Base-by-base conservation (phyloP, 2,113 vertebrate genomes). In the Columbina picui region DNA sequence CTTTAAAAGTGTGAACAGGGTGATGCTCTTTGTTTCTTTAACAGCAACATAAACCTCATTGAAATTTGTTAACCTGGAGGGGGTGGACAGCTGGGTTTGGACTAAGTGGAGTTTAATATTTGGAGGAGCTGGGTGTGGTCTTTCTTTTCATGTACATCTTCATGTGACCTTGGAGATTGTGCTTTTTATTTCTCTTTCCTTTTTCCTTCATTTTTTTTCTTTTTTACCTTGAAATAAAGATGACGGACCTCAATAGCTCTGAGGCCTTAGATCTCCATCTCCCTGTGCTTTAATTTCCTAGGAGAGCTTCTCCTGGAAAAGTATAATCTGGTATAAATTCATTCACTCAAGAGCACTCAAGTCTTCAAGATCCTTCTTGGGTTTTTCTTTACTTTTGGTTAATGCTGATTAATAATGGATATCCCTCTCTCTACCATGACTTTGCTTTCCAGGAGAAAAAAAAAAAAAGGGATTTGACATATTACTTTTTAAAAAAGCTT, bases 391-490 rank as follows among this genome's bases (percentile, higher is more conserved):
- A 39, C 21, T 87, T 89, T 50, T 1, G 1, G 68, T 94, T 93
- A 94, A 86, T 92, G 14, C 55, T 91, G 64, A 90, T 94, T 91
- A 94, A 90, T 87, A 96, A 93, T 91, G 96, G 71, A 57, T 43
- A 17, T 57, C n/a, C 76, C 9, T 63, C 50, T 43, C 23, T 90
- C 70, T 73, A 70, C 82, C 70, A 59, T 59, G 75, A 74, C n/a
- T 95, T 96, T 38, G 47, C 50, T 84, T 95, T 95, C 34, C 69
- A 78, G 59, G 47, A 84, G 39, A 56, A 75, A 74, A 88, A 90
- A 84, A 36, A 56, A 75, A 74, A 88, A 90, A 60, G 52, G 61
- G 12, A 47, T 86, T 84, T 83, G 63, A 63, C 22, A 11, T 82
- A 82, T 18, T 65, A 71, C 39, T 77, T 75, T 49, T 70, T 84